Conservation (phyloP, 2,888 invertebrate genomes). For the Drosophila kokeensis region DNA sequence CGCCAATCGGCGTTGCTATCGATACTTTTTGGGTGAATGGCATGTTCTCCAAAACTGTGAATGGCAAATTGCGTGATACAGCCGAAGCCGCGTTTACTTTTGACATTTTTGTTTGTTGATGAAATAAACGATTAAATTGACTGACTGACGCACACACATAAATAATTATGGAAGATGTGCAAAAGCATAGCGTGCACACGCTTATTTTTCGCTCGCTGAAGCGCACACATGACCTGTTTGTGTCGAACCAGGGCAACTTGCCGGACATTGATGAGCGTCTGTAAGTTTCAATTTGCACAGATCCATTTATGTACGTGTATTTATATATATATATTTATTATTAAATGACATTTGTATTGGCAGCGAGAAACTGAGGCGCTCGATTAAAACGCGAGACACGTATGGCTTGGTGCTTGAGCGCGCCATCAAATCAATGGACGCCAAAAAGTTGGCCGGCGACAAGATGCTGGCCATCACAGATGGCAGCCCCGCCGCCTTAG, state of each 20-base stretch:
- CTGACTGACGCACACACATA: constrained; percentile 4
- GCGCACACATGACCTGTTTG: constrained; percentile 98
- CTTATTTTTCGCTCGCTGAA: constrained; percentile 98
- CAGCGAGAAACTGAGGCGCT: constrained; percentile 90
- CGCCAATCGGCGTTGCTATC: constrained; percentile 9
- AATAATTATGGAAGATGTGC: constrained; percentile 90
- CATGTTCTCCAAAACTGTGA: constrained; percentile 11
- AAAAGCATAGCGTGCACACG: constrained; percentile 98
- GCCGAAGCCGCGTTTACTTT: constrained; percentile 36
- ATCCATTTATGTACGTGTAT: neutral
- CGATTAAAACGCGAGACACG: constrained; percentile 92
- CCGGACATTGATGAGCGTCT: constrained; percentile 94
- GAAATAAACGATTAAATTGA: constrained; percentile 31
- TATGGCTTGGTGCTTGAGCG: constrained; percentile 94
- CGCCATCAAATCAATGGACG: constrained; percentile 86
- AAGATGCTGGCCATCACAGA: constrained; percentile 78
- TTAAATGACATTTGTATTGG: constrained; percentile 31
- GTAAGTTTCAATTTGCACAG: constrained; percentile 85
- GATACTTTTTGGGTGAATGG: neutral
- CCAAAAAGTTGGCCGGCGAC: constrained; percentile 60
- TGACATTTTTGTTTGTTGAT: constrained; percentile 7
- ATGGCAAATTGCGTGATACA: constrained; percentile 21
- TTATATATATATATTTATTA: neutral
- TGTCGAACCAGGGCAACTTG: constrained; percentile 94
- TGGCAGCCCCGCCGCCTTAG: constrained; percentile 47